A percentile compares a stretch with the other conserved stretches of the same genome.
These are phyloP conservation scores for Schizopygopsis malacanthus DNA, from an alignment of 2,797 vertebrate species.

Conservation along the genomic window DNA sequence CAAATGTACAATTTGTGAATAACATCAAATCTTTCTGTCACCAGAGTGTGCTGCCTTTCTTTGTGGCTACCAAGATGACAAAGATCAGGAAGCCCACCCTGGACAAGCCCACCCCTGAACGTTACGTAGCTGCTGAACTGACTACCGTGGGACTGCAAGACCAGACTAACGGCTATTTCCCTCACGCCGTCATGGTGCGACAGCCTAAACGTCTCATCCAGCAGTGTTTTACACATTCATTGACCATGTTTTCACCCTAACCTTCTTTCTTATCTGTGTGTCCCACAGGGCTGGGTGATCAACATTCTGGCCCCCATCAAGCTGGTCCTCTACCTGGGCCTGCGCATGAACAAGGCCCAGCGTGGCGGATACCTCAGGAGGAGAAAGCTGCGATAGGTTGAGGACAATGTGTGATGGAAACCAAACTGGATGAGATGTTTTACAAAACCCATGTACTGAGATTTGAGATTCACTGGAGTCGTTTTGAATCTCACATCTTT, in stretches of 20 bases:
- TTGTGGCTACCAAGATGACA: slow-evolving; percentile 90
- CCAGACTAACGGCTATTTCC: slow-evolving; percentile 88
- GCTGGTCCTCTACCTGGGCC: slow-evolving; percentile 72
- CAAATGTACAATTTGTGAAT: background rate
- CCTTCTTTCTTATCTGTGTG: slow-evolving; percentile 8
- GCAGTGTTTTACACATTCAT: background rate
- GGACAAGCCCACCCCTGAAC: slow-evolving; percentile 85
- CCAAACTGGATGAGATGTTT: slow-evolving; percentile 23
- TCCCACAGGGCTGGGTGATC: slow-evolving; percentile 79
- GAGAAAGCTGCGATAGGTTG: slow-evolving; percentile 77
- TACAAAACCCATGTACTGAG: slow-evolving; percentile 50
- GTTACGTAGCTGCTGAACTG: slow-evolving; percentile 87
- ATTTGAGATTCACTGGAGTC: slow-evolving; percentile 35
- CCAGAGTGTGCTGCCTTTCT: slow-evolving; percentile 91
- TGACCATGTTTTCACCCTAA: background rate
- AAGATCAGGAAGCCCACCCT: slow-evolving; percentile 87
- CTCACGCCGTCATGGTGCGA: slow-evolving; percentile 87
- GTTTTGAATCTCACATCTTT: slow-evolving; percentile 31
- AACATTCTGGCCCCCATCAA: slow-evolving; percentile 77
- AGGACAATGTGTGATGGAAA: slow-evolving; percentile 23
- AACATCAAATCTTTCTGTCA: background rate
- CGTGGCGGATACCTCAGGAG: slow-evolving; percentile 83
- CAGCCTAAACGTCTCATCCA: background rate
- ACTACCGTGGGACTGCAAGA: slow-evolving; percentile 86
- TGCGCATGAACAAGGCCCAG: slow-evolving; percentile 75